These are phyloP conservation scores for Aleadryas rufinucha DNA, from an alignment of 2,113 vertebrate genomes.

Conservation along the genomic window DNA sequence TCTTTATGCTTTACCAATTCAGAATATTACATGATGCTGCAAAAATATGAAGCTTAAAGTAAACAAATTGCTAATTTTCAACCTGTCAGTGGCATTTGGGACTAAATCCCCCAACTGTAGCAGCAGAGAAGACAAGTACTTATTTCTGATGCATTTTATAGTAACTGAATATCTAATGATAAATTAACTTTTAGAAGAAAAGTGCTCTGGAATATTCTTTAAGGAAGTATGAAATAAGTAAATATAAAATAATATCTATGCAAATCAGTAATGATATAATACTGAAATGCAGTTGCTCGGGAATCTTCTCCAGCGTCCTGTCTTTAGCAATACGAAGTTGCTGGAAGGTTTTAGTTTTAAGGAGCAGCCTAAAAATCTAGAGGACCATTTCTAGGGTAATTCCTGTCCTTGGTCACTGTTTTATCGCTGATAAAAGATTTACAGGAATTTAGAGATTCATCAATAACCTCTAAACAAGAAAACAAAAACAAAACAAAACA, in stretches of 20 bases:
- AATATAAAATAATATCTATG: neutral
- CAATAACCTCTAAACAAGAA: neutral
- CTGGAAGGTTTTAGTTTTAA: neutral
- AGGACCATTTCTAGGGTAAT: neutral
- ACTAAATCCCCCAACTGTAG: neutral
- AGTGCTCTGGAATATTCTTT: neutral
- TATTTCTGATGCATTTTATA: neutral
- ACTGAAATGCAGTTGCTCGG: neutral
- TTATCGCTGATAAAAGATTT: neutral
- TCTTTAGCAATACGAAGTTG: neutral
- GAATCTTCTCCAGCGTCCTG: neutral
- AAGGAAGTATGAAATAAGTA: neutral
- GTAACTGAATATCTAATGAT: neutral
- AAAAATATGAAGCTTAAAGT: neutral
- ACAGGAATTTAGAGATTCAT: neutral
- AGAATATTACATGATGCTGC: neutral
- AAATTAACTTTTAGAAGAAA: neutral
- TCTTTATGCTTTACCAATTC: conserved; percentile 36
- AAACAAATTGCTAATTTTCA: conserved; percentile 28
- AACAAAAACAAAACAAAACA: neutral
- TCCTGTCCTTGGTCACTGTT: neutral
- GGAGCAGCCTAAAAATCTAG: neutral
- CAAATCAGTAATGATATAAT: neutral
- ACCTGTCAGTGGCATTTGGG: neutral
- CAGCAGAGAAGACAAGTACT: neutral